A percentile compares a stretch with the other conserved stretches of the same genome.
phyloP scores from a whole-genome alignment of 2,888 invertebrate species.

The Subacronicta megacephala region DNA sequence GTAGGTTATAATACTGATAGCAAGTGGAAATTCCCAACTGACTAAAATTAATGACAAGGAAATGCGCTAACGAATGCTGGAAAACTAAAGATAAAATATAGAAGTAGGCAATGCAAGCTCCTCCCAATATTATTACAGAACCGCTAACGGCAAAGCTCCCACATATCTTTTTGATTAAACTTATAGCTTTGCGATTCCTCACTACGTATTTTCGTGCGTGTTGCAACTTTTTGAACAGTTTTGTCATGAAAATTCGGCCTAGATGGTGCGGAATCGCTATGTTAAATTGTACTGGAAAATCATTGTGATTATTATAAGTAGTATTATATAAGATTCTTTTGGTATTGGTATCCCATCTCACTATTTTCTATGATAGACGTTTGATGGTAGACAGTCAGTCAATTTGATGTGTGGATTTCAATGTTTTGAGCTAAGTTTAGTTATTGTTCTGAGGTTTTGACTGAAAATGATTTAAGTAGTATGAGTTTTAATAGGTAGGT shows the following conservation, averaged over 20 bases:
- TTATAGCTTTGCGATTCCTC: not conserved
- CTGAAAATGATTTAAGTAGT: no score
- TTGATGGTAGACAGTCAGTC: slow-evolving; percentile 13
- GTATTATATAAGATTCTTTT: slow-evolving; percentile 8
- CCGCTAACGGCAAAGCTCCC: slow-evolving; percentile 12
- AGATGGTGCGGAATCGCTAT: not conserved
- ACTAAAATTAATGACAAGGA: slow-evolving; percentile 8
- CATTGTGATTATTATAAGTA: slow-evolving; percentile 9
- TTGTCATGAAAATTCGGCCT: slow-evolving; percentile 21
- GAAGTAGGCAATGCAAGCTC: slow-evolving; percentile 24
- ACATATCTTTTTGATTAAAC: slow-evolving; percentile 5
- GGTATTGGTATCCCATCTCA: slow-evolving; percentile 7
- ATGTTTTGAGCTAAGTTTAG: no score
- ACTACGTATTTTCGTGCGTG: slow-evolving; percentile 18
- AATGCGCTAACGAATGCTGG: slow-evolving; percentile 16
- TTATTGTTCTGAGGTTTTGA: no score
- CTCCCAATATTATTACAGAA: slow-evolving; percentile 20
- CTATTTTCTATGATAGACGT: slow-evolving; percentile 10
- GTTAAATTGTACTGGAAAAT: slow-evolving; percentile 15
- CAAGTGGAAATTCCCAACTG: slow-evolving; percentile 10
- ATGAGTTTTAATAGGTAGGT: no score
- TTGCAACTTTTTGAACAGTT: slow-evolving; percentile 13
- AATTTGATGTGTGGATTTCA: slow-evolving; percentile 1
- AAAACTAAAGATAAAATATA: slow-evolving; percentile 23
- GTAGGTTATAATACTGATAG: slow-evolving; percentile 20